Base-by-base conservation (phyloP, 2,888 invertebrate species). In the Netelia virgata region DNA sequence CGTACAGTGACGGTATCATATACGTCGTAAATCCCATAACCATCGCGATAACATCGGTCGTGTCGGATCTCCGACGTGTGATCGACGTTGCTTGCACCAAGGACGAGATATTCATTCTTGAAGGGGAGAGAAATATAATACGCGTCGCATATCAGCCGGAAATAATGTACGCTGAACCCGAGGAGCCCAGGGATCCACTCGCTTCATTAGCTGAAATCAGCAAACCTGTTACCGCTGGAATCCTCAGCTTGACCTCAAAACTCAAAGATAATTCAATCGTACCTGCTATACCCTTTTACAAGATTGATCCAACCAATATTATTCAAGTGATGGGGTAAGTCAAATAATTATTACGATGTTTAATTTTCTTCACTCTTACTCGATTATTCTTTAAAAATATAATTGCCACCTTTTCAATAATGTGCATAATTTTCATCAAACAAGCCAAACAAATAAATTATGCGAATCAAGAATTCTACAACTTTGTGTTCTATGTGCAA, bases 101-200 rank as follows among this genome's bases (percentile, higher is more conserved):
- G 91, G 96, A 96, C 87, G 97, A 97, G 94, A 96, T 98, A 88
- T 98, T 98, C 94, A 94, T 98, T 69, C 94, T 98, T 89, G 97
- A 97, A 92, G 97, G 97, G 0, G 95, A 96, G 66, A 95, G 97
- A 86, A 97, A 97, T 90, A 94, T 98, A 84, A 94, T 98, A 74
- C 95, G 98, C n/a, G 95, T 98, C 68, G 96, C 97, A 53, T 96
- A 95, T 88, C 94, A 95, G 90, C 97, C 98, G 10, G 97, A 97
- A 92, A 95, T 75, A 5, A 61, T 47, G 57, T 47, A 63, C 9
- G 63, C 85, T n/a, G 86, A 87, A 41, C 59, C 82, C 3, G 86
- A 87, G 14, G 87, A 87, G 63, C 61, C 80, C 9, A 80, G 68
- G 11, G 86, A 87, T 73, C 86, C 91, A 16, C 77, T 90, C 18